These are phyloP conservation scores for Plodia interpunctella DNA, from an alignment of 1,140 invertebrate genomes.

Conservation along the genomic window DNA sequence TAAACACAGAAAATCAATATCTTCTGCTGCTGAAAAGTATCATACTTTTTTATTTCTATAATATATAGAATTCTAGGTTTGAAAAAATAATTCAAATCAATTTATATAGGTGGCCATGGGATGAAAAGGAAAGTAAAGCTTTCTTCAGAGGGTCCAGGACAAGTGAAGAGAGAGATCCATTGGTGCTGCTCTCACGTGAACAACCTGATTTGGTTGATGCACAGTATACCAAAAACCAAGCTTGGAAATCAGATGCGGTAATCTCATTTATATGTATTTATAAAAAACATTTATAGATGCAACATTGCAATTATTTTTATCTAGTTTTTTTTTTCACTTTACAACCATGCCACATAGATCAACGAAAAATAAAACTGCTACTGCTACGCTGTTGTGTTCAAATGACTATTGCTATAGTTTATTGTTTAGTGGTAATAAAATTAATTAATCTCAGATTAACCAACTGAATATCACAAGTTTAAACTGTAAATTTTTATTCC, in stretches of 20 bases:
- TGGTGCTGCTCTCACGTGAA: conserved; percentile 90
- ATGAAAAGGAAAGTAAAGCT: conserved; percentile 84
- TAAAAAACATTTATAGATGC: no score
- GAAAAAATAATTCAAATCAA: no score
- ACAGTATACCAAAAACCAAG: conserved; percentile 98
- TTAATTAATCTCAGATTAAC: no score
- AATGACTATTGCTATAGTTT: no score
- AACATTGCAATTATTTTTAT: no score
- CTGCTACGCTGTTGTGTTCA: no score
- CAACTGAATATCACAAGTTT: no score
- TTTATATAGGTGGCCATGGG: conserved; percentile 82
- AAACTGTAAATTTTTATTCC: conserved; percentile 15
- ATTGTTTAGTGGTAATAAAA: no score
- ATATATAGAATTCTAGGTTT: no score
- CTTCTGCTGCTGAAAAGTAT: conserved; percentile 80
- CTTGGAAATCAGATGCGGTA: conserved; percentile 95
- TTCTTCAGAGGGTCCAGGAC: conserved; percentile 98
- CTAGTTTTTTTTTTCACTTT: no score
- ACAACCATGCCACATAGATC: no score
- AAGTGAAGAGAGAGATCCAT: conserved; percentile 90
- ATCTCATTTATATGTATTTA: conserved; percentile 26
- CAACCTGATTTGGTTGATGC: conserved; percentile 91
- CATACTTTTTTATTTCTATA: conserved; percentile 10
- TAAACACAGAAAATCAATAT: conserved; percentile 84
- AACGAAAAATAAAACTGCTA: no score